Percentiles rank a stretch among this genome's conserved stretches.
phyloP scores from a whole-genome alignment of 2,113 vertebrate genomes.

The Lontra canadensis region DNA sequence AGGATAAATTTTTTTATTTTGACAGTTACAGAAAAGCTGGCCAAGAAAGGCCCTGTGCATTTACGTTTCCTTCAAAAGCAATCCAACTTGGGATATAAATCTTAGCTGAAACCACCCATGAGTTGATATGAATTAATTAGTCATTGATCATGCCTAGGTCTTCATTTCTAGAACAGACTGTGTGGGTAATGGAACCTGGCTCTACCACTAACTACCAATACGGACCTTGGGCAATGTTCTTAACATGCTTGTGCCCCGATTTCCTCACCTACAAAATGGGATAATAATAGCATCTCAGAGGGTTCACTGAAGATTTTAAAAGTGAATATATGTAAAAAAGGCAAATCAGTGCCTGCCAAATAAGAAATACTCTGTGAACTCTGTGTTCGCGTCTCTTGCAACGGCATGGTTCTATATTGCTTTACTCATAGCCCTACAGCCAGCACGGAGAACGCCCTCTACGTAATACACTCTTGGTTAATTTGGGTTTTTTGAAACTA shows the following conservation, averaged over 20 bases:
- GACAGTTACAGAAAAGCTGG: background rate
- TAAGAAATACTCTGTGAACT: background rate
- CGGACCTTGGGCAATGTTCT: background rate
- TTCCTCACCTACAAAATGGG: background rate
- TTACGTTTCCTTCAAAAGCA: background rate
- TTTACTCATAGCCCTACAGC: background rate
- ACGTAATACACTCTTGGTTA: background rate
- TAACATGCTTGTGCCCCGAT: background rate
- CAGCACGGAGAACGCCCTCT: background rate
- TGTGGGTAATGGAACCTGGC: background rate
- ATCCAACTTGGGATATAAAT: background rate
- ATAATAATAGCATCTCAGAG: background rate
- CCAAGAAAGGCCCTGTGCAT: background rate
- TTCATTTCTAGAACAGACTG: background rate
- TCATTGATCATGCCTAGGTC: background rate
- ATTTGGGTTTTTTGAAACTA: background rate
- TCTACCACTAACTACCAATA: background rate
- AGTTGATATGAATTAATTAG: background rate
- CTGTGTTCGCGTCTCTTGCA: background rate
- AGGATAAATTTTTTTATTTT: background rate
- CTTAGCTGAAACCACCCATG: background rate
- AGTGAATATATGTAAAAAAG: background rate
- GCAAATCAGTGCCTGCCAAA: background rate
- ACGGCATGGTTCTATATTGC: background rate
- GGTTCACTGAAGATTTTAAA: background rate